Conservation (phyloP, 2,113 vertebrate genomes). For the Syrmaticus mikado region DNA sequence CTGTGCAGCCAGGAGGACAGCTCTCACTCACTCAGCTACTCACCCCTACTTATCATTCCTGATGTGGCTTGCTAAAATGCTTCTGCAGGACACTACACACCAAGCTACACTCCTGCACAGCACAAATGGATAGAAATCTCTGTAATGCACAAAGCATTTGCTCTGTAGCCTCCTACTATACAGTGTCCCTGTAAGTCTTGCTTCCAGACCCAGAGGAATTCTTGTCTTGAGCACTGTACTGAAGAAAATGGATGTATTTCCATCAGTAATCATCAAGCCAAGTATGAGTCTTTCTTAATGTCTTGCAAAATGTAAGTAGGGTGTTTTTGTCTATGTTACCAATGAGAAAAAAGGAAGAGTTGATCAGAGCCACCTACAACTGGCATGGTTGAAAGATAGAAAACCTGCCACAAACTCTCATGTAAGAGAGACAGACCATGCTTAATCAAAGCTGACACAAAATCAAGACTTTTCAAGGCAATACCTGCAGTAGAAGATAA, state of each 20-base stretch:
- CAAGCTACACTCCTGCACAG: background rate
- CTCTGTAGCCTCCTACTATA: background rate
- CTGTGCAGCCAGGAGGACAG: background rate
- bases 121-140: background rate
- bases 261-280: background rate
- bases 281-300: background rate
- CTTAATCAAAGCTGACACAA: constrained; percentile 79
- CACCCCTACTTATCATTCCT: too few relatives aligned
- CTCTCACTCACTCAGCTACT: background rate
- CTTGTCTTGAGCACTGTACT: background rate
- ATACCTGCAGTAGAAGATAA: constrained; percentile 67
- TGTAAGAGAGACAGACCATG: background rate
- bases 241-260: background rate
- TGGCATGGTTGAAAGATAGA: constrained; percentile 45
- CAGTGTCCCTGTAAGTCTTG: background rate
- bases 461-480: constrained; percentile 79
- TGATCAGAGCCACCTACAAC: background rate
- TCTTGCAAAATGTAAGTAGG: background rate
- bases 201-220: background rate
- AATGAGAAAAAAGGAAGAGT: background rate
- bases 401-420: constrained; percentile 32
- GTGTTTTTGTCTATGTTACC: background rate
- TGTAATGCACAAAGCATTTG: background rate
- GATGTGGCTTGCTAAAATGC: background rate
- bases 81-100: too few relatives aligned